Evolutionary conservation across 2,113 vertebrate genomes (phyloP).

Genomic region (Prunella fulvescens): DNA sequence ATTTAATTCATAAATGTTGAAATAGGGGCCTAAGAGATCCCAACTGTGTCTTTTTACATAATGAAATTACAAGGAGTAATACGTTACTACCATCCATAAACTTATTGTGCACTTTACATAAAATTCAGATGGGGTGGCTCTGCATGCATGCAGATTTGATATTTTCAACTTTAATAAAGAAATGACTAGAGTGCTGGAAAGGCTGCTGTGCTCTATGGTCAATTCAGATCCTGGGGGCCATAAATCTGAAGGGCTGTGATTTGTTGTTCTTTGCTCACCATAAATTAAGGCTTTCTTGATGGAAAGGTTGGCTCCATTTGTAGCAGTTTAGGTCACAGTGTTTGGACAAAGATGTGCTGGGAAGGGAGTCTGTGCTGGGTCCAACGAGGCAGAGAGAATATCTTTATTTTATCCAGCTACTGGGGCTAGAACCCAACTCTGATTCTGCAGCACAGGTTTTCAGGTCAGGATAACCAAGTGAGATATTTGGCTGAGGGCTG

Average conservation of each 20-base stretch:
- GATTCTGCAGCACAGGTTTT: background rate
- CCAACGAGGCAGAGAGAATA: background rate
- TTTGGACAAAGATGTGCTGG: background rate
- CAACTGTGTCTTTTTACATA: constrained; percentile 73
- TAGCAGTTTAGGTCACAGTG: constrained; percentile 50
- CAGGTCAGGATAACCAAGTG: background rate
- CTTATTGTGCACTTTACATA: constrained; percentile 79
- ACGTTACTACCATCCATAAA: constrained; percentile 66
- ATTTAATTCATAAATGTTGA: background rate
- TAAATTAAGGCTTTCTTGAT: constrained; percentile 74
- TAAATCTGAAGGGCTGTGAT: constrained; percentile 80
- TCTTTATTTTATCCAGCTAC: background rate
- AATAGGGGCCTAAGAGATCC: constrained; percentile 17
- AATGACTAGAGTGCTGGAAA: constrained; percentile 69
- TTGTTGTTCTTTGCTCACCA: constrained; percentile 63
- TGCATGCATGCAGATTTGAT: constrained; percentile 77
- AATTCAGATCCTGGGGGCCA: constrained; percentile 71
- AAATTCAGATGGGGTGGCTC: constrained; percentile 75
- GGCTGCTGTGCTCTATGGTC: constrained; percentile 68
- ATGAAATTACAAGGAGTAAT: constrained; percentile 78
- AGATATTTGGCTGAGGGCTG: background rate
- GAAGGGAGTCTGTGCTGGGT: background rate
- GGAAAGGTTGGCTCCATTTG: constrained; percentile 48
- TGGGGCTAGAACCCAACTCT: background rate
- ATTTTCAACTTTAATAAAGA: constrained; percentile 84